Evolutionary conservation across 2,888 invertebrate species (phyloP), one percentile per base, ranked within the genome.

Genomic region (Dysmachus trigonus): DNA sequence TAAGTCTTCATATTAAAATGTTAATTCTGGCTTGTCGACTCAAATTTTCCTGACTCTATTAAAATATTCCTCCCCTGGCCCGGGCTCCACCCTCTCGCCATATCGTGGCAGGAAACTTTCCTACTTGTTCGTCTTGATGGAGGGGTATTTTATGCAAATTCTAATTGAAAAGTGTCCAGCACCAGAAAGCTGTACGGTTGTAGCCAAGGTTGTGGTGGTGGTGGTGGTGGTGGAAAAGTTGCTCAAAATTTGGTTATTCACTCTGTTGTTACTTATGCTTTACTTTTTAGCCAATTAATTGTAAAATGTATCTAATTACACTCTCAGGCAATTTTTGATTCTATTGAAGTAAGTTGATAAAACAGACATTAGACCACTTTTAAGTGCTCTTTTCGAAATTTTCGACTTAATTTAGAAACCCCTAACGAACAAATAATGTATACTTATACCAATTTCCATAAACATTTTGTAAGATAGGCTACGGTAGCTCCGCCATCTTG

Each of bases 21-120:
- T 85, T 85, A 85, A 85, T 85, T 85, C 27, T 77, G 77, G n/a
- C 77, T 85, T 85, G 85, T 85, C 76, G 77, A 85, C 85, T 77
- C 53, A 77, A 85, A 85, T 77, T 85, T 77, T 33, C 35, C 85
- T 53, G 53, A 77, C 77, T 85, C 85, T 77, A 85, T 85, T 85
- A 85, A 85, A 74, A 47, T 74, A 71, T 71, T 47, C 62, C 15
- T 35, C 62, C 81, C 81, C 53, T 18, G 22, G 15, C 18, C 30
- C 38, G n/a, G 33, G 38, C 31, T 30, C 77, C 27, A 47, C 62
- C 62, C 27, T 10, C 27, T 18, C 27, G 38, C 38, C 15, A 41
- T 27, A 27, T 62, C 62, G 62, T 62, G 27, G 51, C 13, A 10
- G 62, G 62, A 62, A 62, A 77, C 77, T 30, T 35, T 38, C 38